Percentiles rank a stretch among this genome's conserved stretches.
Evolutionary conservation across 1,140 invertebrate genomes (phyloP).

Genomic region (Eurosta solidaginis): DNA sequence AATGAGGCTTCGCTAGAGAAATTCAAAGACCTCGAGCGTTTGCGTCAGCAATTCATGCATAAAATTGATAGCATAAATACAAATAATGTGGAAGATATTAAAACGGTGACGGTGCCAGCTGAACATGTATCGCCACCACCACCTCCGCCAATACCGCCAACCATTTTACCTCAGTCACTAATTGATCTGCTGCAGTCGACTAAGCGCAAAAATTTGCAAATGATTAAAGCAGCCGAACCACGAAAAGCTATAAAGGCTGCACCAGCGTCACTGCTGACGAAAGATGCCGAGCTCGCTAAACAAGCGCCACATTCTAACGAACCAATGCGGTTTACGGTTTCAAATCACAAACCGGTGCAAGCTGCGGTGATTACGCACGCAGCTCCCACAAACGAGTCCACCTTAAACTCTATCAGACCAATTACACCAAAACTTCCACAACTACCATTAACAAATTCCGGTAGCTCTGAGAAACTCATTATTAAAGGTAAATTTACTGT

Average conservation of each 20-base stretch:
- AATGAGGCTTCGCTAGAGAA: slow-evolving; percentile 49
- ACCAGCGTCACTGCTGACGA: background rate
- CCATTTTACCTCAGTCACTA: slow-evolving; percentile 51
- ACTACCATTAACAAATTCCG: slow-evolving; percentile 23
- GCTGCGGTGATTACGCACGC: background rate
- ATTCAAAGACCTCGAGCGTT: slow-evolving; percentile 52
- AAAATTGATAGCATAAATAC: slow-evolving; percentile 56
- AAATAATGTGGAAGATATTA: slow-evolving; percentile 48
- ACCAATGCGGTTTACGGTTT: background rate
- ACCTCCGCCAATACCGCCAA: slow-evolving; percentile 46
- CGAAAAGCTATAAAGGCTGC: background rate
- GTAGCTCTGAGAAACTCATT: slow-evolving; percentile 42
- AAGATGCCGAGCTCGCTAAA: background rate
- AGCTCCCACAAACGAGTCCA: background rate
- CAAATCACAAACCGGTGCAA: background rate
- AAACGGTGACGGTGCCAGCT: slow-evolving; percentile 43
- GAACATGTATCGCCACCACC: slow-evolving; percentile 48
- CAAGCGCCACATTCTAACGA: background rate
- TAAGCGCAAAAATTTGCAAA: background rate
- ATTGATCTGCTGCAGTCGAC: slow-evolving; percentile 49
- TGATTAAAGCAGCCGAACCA: slow-evolving; percentile 20
- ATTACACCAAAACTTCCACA: background rate
- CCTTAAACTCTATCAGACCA: slow-evolving; percentile 6
- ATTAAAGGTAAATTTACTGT: slow-evolving; percentile 55
- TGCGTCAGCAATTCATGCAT: slow-evolving; percentile 56